Evolutionary conservation across 2,113 vertebrate genomes (phyloP).

Genomic region (Pitta sordida): DNA sequence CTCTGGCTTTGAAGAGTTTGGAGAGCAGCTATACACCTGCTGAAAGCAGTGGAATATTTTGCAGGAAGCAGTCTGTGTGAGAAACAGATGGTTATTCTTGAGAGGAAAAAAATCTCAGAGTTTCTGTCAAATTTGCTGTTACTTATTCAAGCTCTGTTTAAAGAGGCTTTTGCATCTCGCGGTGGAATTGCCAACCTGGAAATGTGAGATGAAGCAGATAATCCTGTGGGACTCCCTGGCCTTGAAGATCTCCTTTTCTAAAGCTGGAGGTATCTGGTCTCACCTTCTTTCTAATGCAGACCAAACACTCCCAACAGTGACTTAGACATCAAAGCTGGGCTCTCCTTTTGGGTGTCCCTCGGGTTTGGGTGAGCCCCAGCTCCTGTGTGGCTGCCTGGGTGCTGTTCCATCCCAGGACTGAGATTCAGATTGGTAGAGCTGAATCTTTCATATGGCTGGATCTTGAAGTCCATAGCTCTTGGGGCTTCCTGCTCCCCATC

Average conservation of each 20-base stretch:
- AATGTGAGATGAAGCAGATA: not conserved
- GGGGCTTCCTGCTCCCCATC: not conserved
- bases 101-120: not conserved
- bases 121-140: not conserved
- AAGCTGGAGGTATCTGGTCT: not conserved
- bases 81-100: not conserved
- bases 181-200: not conserved
- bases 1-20: not conserved
- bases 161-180: not conserved
- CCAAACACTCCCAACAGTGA: not conserved
- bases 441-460: not conserved
- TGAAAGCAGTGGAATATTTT: not conserved
- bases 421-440: not conserved
- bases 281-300: not conserved
- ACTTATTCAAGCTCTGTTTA: not conserved
- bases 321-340: not conserved
- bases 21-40: not conserved
- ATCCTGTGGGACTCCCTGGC: not conserved
- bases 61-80: not conserved
- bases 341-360: not conserved
- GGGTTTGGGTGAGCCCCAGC: not conserved
- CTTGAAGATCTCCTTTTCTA: not conserved
- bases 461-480: rapidly evolving
- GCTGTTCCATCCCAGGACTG: not conserved
- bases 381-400: not conserved